Evolutionary conservation across 2,888 invertebrate species (phyloP).

Genomic region (Tinea pellionella): DNA sequence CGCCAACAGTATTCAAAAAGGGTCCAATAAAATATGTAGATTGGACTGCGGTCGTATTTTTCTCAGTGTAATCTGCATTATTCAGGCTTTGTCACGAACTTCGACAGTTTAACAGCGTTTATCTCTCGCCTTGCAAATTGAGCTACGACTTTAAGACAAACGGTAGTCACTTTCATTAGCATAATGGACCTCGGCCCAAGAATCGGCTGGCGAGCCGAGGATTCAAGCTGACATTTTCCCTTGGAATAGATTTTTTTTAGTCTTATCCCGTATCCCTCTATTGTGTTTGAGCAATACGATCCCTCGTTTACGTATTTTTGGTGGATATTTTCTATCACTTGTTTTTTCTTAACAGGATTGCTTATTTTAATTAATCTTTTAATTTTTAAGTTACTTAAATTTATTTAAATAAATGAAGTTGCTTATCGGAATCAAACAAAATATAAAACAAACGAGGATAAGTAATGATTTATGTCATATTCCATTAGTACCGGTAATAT

Average conservation of each 20-base stretch:
- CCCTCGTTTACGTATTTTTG: constrained; percentile 8
- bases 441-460: neutral
- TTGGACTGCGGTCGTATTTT: constrained; percentile 68
- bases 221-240: constrained; percentile 39
- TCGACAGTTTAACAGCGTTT: constrained; percentile 71
- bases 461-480: constrained; percentile 3
- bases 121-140: constrained; percentile 70
- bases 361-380: too few species aligned
- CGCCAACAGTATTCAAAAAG: constrained; percentile 38
- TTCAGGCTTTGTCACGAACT: constrained; percentile 70
- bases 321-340: neutral
- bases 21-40: constrained; percentile 68
- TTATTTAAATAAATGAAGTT: too few species aligned
- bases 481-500: constrained; percentile 8
- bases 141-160: constrained; percentile 70
- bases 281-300: neutral
- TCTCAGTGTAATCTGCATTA: constrained; percentile 69
- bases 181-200: constrained; percentile 48
- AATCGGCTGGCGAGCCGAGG: constrained; percentile 33
- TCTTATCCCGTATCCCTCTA: neutral
- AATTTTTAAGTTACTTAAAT: too few species aligned
- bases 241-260: constrained; percentile 17
- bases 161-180: constrained; percentile 66
- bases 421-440: neutral
- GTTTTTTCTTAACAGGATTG: neutral